phyloP scores from a whole-genome alignment of 2,888 invertebrate genomes.

The Mamestra brassicae region DNA sequence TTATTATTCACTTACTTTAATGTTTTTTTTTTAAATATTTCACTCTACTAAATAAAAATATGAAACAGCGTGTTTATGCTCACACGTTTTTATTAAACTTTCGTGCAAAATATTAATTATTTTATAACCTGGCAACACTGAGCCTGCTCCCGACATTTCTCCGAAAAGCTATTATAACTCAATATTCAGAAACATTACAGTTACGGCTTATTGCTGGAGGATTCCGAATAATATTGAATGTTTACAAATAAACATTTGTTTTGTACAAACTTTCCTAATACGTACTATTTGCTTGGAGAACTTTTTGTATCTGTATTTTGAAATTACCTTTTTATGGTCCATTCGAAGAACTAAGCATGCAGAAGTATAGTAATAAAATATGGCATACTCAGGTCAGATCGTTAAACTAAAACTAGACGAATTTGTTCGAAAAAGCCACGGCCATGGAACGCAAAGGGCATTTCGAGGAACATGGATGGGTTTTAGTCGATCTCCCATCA shows the following conservation, averaged over 20 bases:
- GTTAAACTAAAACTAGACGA: neutral
- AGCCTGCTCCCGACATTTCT: conserved; percentile 65
- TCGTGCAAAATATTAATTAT: neutral
- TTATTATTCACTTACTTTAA: neutral
- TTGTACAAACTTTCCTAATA: conserved; percentile 21
- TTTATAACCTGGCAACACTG: conserved; percentile 51
- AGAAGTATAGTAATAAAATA: neutral
- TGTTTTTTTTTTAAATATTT: neutral
- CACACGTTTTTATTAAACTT: neutral
- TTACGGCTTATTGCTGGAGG: conserved; percentile 43
- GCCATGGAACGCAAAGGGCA: too few species aligned
- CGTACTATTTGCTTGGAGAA: conserved; percentile 10
- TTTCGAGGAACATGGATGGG: too few species aligned
- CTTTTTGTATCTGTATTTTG: conserved; percentile 27
- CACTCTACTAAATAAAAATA: neutral
- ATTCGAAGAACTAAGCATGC: neutral
- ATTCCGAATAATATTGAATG: conserved; percentile 44
- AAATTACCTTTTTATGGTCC: conserved; percentile 8
- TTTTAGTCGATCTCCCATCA: too few species aligned
- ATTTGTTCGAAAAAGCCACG: too few species aligned
- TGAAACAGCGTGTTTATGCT: neutral
- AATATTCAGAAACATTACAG: conserved; percentile 66
- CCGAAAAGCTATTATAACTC: conserved; percentile 78
- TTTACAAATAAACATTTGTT: conserved; percentile 46
- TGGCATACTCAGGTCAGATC: neutral